Percentiles rank a stretch among this genome's conserved stretches.
Evolutionary conservation across 2,797 vertebrate species (phyloP).

Genomic region (Bradypodion pumilum): DNA sequence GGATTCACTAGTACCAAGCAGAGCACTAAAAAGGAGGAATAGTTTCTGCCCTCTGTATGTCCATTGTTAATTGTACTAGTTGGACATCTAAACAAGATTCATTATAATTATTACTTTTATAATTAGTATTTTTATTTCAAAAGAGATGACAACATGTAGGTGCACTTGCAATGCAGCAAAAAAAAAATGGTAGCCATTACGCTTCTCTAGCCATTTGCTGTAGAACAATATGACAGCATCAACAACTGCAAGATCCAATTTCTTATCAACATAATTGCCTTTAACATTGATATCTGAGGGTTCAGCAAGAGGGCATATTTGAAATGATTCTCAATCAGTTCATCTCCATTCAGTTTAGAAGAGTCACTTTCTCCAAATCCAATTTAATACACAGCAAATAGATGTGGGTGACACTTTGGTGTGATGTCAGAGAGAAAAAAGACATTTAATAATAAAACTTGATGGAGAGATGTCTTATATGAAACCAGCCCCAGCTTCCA

Average conservation of each 20-base stretch:
- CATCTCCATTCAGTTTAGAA: conserved; percentile 14
- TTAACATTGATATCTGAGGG: conserved; percentile 27
- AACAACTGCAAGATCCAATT: not conserved
- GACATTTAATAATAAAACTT: conserved; percentile 4
- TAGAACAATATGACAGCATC: conserved; percentile 9
- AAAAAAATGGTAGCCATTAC: not conserved
- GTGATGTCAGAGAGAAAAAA: conserved; percentile 4
- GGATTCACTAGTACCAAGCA: not conserved
- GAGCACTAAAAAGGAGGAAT: no score
- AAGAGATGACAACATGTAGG: not conserved
- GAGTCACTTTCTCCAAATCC: not conserved
- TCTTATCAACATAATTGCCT: not conserved
- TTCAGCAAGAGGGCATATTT: not conserved
- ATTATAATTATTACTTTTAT: not conserved
- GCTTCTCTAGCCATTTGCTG: not conserved
- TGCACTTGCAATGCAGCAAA: not conserved
- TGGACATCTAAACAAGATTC: not conserved
- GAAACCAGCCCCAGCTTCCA: not conserved
- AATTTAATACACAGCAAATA: conserved; percentile 4
- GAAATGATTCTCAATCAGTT: conserved; percentile 12
- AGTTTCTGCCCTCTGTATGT: not conserved
- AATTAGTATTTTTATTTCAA: not conserved
- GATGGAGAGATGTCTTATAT: not conserved
- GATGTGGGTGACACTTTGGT: not conserved
- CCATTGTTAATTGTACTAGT: not conserved